Percentiles rank a stretch among this genome's conserved stretches.
phyloP scores from a whole-genome alignment of 2,113 vertebrate genomes.

The Phaetusa simplex region DNA sequence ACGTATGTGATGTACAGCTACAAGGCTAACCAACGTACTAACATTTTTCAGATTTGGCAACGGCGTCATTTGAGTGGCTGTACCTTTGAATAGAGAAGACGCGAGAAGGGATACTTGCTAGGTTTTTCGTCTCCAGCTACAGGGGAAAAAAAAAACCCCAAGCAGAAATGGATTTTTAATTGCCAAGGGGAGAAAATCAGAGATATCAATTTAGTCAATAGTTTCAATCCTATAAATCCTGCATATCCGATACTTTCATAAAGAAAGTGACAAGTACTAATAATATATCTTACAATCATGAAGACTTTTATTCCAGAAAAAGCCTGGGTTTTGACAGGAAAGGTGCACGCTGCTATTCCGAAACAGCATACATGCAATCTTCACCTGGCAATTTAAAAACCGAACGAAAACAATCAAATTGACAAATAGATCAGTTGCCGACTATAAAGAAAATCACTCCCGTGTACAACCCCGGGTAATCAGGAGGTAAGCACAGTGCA shows the following conservation, averaged over 20 bases:
- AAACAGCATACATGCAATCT: not conserved
- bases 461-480: not conserved
- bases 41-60: not conserved
- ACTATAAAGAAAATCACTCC: not conserved
- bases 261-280: conserved; percentile 27
- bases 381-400: not conserved
- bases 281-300: not conserved
- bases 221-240: not conserved
- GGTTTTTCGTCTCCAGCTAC: not conserved
- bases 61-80: not conserved
- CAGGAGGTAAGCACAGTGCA: not conserved
- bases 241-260: not conserved
- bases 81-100: not conserved
- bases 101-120: not conserved
- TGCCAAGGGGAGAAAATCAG: not conserved
- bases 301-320: not conserved
- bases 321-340: conserved; percentile 16
- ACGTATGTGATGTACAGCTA: not conserved
- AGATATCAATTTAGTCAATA: not conserved
- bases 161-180: not conserved
- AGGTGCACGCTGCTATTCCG: not conserved
- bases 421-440: not conserved
- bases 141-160: not conserved
- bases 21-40: not conserved
- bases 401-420: not conserved